Conservation (phyloP, 2,797 vertebrate species). For the Remorina albescens region DNA sequence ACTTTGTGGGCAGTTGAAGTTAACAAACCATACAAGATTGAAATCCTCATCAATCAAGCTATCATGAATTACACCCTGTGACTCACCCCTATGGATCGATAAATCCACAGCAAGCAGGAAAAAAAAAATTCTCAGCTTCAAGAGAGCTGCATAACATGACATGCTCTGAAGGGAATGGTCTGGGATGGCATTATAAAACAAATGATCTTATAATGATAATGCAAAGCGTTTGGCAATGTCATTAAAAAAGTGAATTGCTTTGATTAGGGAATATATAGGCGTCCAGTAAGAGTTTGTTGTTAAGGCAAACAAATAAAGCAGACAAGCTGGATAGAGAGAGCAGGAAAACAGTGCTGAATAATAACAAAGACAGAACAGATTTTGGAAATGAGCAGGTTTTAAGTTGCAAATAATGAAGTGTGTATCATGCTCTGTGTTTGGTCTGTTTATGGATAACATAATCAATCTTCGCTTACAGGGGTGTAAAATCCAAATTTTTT, state of each 20-base stretch:
- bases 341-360: conserved; percentile 30
- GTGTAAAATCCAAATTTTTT: conserved; percentile 47
- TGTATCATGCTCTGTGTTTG: conserved; percentile 46
- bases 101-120: conserved; percentile 81
- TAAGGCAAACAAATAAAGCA: conserved; percentile 17
- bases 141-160: conserved; percentile 77
- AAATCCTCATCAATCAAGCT: conserved; percentile 87
- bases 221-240: conserved; percentile 61
- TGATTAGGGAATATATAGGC: conserved; percentile 45
- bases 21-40: conserved; percentile 85
- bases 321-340: conserved; percentile 19
- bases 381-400: conserved; percentile 58
- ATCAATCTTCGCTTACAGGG: conserved; percentile 43
- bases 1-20: conserved; percentile 84
- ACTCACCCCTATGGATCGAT: conserved; percentile 85
- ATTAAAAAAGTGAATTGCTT: conserved; percentile 56
- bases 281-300: conserved; percentile 29
- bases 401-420: conserved; percentile 59
- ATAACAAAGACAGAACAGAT: conserved; percentile 36
- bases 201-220: conserved; percentile 76
- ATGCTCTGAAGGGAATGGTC: conserved; percentile 77
- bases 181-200: conserved; percentile 71
- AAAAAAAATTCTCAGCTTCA: conserved; percentile 71
- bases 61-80: conserved; percentile 86
- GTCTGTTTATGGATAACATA: conserved; percentile 57